These are phyloP conservation scores for Meliscaeva auricollis DNA, from an alignment of 2,888 invertebrate genomes.

Conservation along the genomic window DNA sequence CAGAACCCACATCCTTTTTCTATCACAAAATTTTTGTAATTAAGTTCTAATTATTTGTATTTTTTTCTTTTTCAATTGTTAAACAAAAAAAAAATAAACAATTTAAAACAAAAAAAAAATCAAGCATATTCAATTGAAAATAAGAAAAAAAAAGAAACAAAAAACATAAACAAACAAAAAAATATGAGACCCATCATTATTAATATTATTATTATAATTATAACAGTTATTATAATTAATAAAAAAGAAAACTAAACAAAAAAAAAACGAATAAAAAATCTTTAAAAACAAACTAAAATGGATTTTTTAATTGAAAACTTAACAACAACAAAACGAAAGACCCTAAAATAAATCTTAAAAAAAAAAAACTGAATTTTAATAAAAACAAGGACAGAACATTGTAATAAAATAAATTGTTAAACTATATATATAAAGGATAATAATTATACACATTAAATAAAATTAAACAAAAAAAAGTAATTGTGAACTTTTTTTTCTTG, in stretches of 20 bases:
- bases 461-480: constrained; percentile 33
- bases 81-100: constrained; percentile 27
- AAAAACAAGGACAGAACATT: constrained; percentile 44
- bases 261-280: constrained; percentile 63
- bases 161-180: no score
- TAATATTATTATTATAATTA: constrained; percentile 73
- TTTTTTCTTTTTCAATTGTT: constrained; percentile 44
- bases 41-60: constrained; percentile 52
- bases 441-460: constrained; percentile 67
- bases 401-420: constrained; percentile 74
- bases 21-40: constrained; percentile 52
- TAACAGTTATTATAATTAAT: constrained; percentile 74
- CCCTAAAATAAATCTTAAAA: constrained; percentile 9
- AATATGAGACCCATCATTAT: constrained; percentile 71
- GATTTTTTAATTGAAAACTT: constrained; percentile 46
- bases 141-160: constrained; percentile 64
- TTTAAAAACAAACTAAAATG: constrained; percentile 49
- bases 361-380: constrained; percentile 42
- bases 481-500: constrained; percentile 45
- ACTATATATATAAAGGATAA: constrained; percentile 65
- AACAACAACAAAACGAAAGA: constrained; percentile 29
- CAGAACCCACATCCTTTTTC: constrained; percentile 37
- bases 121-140: constrained; percentile 73
- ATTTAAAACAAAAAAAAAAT: constrained; percentile 51
- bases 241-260: constrained; percentile 44